Evolutionary conservation across 2,113 vertebrate species (phyloP).

Genomic region (Herpetotheres cachinnans): DNA sequence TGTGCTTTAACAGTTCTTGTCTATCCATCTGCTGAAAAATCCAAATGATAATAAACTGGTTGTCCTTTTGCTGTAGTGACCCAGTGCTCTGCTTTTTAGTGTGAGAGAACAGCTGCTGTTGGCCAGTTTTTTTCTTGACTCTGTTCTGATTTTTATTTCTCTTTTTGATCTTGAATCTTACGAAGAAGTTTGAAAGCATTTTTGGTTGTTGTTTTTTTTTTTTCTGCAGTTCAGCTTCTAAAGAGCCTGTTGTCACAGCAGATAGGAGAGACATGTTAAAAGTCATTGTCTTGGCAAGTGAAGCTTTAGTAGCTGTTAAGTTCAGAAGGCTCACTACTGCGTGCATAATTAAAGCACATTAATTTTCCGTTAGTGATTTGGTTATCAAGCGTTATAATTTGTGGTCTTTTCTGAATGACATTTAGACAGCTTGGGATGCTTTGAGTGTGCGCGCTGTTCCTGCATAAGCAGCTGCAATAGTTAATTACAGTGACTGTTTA

Average conservation of each 20-base stretch:
- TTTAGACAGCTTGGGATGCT: neutral
- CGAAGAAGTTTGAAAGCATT: neutral
- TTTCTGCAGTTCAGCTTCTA: neutral
- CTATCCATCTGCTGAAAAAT: neutral
- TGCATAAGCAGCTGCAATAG: neutral
- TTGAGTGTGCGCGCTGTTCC: neutral
- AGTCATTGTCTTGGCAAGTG: neutral
- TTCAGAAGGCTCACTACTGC: neutral
- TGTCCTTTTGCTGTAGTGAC: neutral
- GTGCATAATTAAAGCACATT: neutral
- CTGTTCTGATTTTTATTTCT: neutral
- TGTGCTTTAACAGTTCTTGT: neutral
- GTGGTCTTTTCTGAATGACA: neutral
- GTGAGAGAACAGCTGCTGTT: neutral
- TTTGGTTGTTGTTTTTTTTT: neutral
- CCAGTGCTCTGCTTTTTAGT: neutral
- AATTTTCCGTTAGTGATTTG: neutral
- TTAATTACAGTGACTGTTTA: neutral
- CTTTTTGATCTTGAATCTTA: neutral
- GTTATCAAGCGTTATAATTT: neutral
- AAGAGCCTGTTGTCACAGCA: neutral
- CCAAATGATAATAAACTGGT: neutral
- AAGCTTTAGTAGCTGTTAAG: neutral
- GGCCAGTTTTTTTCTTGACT: neutral
- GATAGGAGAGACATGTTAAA: neutral